Percentiles rank a stretch among this genome's conserved stretches.
These are phyloP conservation scores for Brachyistius frenatus DNA, from an alignment of 2,113 vertebrate genomes.

Conservation along the genomic window DNA sequence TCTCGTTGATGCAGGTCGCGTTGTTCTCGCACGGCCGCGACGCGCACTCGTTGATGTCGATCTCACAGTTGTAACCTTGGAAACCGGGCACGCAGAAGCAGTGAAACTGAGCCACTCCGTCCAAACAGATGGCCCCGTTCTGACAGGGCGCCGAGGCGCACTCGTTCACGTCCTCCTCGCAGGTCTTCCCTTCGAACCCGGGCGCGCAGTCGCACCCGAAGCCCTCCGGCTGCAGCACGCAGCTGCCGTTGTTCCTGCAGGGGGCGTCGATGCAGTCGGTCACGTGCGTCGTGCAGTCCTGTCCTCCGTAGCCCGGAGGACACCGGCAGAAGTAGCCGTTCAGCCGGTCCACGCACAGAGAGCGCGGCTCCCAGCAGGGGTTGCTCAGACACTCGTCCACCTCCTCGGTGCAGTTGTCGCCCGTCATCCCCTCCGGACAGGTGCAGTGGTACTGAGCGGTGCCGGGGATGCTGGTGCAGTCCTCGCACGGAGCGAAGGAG, in stretches of 20 bases:
- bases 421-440: slow-evolving; percentile 79
- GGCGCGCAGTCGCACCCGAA: slow-evolving; percentile 78
- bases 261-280: slow-evolving; percentile 84
- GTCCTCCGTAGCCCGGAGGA: slow-evolving; percentile 76
- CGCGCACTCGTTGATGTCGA: slow-evolving; percentile 97
- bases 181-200: slow-evolving; percentile 84
- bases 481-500: slow-evolving; percentile 73
- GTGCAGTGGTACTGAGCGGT: slow-evolving; percentile 77
- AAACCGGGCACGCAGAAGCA: slow-evolving; percentile 97
- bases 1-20: slow-evolving; percentile 90
- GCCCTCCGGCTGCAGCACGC: slow-evolving; percentile 68
- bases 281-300: slow-evolving; percentile 74
- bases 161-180: slow-evolving; percentile 85
- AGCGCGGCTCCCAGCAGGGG: slow-evolving; percentile 79
- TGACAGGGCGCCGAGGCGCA: slow-evolving; percentile 89
- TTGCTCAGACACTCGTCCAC: slow-evolving; percentile 81
- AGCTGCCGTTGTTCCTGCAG: slow-evolving; percentile 88
- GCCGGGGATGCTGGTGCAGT: slow-evolving; percentile 78
- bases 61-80: slow-evolving; percentile 93
- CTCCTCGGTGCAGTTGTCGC: slow-evolving; percentile 72
- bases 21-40: slow-evolving; percentile 92
- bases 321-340: slow-evolving; percentile 85
- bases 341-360: slow-evolving; percentile 79
- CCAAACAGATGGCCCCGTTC: slow-evolving; percentile 93
- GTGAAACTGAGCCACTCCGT: slow-evolving; percentile 82